Evolutionary conservation across 1,140 invertebrate species (phyloP), one percentile per base, ranked within the genome.

Genomic region (silkworm (Bombyx mori)): DNA sequence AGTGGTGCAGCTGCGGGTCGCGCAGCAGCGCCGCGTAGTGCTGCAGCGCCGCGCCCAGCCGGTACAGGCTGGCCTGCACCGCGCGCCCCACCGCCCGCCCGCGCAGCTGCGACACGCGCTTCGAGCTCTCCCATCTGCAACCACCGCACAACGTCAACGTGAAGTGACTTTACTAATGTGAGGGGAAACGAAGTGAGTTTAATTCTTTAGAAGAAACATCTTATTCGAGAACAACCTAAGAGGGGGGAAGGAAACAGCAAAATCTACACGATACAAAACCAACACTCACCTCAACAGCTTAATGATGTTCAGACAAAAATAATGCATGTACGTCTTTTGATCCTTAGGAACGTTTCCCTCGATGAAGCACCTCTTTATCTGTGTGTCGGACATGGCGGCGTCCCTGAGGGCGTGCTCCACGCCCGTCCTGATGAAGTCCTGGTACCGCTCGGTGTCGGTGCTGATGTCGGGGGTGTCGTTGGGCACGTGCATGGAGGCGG

Each of bases 381-480:
- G 70, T 7, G 67, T 77, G 43, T 86, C 83, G 0, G 82, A 71
- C 51, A 82, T 67, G 68, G 83, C 79, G 0, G 86, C 69, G 47
- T 88, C 80, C 18, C 84, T 70, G 26, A 89, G 44, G 0, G 80
- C 86, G 51, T 86, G 81, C 54, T 88, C 86, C 1, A 88, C 76
- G 0, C 80, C 88, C 0, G 77, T 80, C 50, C 78, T 79, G 0
- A 87, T 71, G n/a, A 79, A 71, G 47, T 68, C 72, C 51, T 88
- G 78, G 46, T 81, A 82, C 60, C 78, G 71, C 6, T 87, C 83
- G 0, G 77, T 76, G 49, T 88, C 83, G 56, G 77, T 63, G 47
- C 60, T 66, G 6, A 81, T 66, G 52, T 88, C 86, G 1, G 68
- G 60, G 0, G 70, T 66, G 47, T 89, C 87, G 42, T 67, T 69